Evolutionary conservation across 2,888 invertebrate species (phyloP), one percentile per base, ranked within the genome.

Genomic region (Iphiclides podalirius): DNA sequence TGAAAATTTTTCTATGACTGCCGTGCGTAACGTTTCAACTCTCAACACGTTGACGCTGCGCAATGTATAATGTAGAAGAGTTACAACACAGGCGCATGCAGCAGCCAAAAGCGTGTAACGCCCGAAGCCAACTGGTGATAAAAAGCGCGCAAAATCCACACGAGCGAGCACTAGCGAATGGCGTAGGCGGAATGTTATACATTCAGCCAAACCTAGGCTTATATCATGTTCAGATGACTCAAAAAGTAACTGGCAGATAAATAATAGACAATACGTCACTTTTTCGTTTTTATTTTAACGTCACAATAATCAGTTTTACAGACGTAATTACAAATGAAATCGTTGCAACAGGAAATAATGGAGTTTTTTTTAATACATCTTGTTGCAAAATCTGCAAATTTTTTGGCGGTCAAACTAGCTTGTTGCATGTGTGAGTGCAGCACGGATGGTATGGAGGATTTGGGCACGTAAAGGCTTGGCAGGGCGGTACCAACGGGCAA

Each of bases 381-480:
- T n/a, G n/a, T n/a, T n/a, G n/a, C n/a, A n/a, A n/a, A n/a, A n/a
- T n/a, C n/a, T n/a, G n/a, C n/a, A n/a, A n/a, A n/a, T n/a, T n/a
- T n/a, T n/a, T n/a, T n/a, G n/a, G n/a, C n/a, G n/a, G n/a, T n/a
- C 60, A 86, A 7, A 86, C 80, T 11, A 66, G 71, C 59, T 80
- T 86, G 55, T 88, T 87, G 55, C 84, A 84, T 1, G 86, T 85
- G 55, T 79, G 67, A 51, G 70, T 77, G 55, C 85, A 86, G 59
- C 83, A 85, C 1, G 87, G 86, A 48, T 87, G 87, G 66, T 70
- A 84, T 0, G 87, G 85, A 0, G 88, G 87, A 57, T 79, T 86
- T 15, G 87, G 88, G 54, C 83, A 86, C 0, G 79, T 80, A 63
- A 81, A 84, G n/a, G 79, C 77, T 54, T 85, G 85, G 63, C 87